Base-by-base conservation (phyloP, 2,797 vertebrate species). In the Rhinatrema bivittatum region DNA sequence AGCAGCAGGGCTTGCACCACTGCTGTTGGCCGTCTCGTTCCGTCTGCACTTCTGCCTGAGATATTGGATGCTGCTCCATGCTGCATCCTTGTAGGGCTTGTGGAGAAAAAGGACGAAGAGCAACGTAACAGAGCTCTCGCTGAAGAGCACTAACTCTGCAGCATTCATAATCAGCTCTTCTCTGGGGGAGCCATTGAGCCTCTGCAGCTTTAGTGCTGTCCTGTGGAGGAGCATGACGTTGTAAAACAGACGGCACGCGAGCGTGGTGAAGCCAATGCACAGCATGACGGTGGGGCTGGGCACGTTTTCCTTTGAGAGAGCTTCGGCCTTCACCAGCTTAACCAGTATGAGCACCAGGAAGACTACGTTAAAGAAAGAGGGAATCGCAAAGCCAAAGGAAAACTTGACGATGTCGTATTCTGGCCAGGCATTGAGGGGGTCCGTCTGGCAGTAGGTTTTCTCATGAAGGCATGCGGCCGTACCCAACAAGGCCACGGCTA, bases 111-210 rank as follows among this genome's bases (percentile, higher is more conserved):
- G 65, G 29, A 80, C 55, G 2, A 77, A 25, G 4, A 77, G 29
- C 39, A 87, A 57, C 25, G 62, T 75, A n/a, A 30, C 4, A 0
- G 81, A 82, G 67, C 84, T 87, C 24, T 85, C 83, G 0, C 60
- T 68, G 53, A 82, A 91, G 46, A 90, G 2, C 9, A 76, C 68
- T 7, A 85, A 67, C 56, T 91, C 87, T 0, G 81, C 78, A 20
- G 82, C 71, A 18, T 69, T 86, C 69, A 79, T 59, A 40, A 79
- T 45, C 0, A 81, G 65, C 13, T 56, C 29, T 0, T 84, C 47
- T 29, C 46, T 2, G 0, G 36, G n/a, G 0, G 24, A 59, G 21
- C 41, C 36, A 1, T 1, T 3, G 4, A 20, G 38, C 6, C 7
- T 16, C 19, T 31, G 39, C 1, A 74, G 38, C 22, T 76, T 56